Percentiles rank a stretch among this genome's conserved stretches.
Conservation (phyloP, 1,140 invertebrate species). For the Anthonomus grandis region DNA sequence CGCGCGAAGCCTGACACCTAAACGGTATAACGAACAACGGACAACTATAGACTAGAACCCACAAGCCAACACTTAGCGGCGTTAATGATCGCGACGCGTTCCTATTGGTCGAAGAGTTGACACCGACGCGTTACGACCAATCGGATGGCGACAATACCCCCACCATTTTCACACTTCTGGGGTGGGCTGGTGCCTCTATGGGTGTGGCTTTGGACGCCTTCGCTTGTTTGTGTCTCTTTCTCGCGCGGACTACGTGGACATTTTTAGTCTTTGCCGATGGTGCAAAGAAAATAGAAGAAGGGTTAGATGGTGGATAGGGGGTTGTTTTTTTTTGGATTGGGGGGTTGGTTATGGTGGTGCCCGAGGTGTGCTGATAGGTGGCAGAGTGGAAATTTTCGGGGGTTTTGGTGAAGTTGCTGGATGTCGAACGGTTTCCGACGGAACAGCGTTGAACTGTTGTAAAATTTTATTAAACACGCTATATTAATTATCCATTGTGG, state of each 20-base stretch:
- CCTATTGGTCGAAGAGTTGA: constrained; percentile 38
- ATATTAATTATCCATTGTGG: too few species aligned
- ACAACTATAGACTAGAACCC: constrained; percentile 44
- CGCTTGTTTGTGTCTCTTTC: constrained; percentile 23
- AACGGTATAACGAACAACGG: constrained; percentile 41
- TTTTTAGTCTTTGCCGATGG: constrained; percentile 30
- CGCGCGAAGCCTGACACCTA: constrained; percentile 45
- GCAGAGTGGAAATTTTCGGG: constrained; percentile 20
- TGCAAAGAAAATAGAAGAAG: constrained; percentile 17
- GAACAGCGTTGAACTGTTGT: not conserved
- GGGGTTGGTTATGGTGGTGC: not conserved
- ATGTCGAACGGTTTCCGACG: constrained; percentile 1
- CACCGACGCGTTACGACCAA: constrained; percentile 36
- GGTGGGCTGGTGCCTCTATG: constrained; percentile 46
- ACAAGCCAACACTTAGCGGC: constrained; percentile 40
- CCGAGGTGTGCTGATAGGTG: constrained; percentile 8
- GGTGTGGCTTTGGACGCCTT: constrained; percentile 43
- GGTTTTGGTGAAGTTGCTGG: not conserved
- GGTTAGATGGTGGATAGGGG: constrained; percentile 9
- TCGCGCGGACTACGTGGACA: constrained; percentile 31
- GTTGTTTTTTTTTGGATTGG: constrained; percentile 4
- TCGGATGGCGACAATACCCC: constrained; percentile 43
- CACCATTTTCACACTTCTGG: constrained; percentile 45
- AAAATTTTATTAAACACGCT: too few species aligned
- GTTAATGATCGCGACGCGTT: constrained; percentile 45